Conservation (phyloP, 1,140 invertebrate genomes). For the Drosophila novamexicana region DNA sequence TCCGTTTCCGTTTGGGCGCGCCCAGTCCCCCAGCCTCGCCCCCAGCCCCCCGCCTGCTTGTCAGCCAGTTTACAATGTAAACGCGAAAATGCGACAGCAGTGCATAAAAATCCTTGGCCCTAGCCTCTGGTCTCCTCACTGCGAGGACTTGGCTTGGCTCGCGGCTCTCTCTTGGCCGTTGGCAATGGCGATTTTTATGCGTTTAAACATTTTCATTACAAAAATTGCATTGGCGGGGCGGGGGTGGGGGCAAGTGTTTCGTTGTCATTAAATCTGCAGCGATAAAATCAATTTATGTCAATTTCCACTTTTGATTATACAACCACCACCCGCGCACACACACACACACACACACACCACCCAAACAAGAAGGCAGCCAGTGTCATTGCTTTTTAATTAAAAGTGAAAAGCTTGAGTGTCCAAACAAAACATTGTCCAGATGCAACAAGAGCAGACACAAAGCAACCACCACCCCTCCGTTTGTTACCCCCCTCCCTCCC, state of each 20-base stretch:
- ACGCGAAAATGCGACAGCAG: conserved; percentile 80
- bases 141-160: background rate
- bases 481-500: background rate
- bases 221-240: conserved; percentile 71
- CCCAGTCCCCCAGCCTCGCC: background rate
- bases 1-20: conserved; percentile 36
- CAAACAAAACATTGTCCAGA: conserved; percentile 64
- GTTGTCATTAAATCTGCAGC: conserved; percentile 79
- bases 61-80: conserved; percentile 83
- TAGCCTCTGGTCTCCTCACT: background rate
- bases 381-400: conserved; percentile 79
- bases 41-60: conserved; percentile 37
- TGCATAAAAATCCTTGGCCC: conserved; percentile 76
- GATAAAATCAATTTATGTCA: conserved; percentile 83
- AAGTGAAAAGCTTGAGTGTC: conserved; percentile 79
- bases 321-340: conserved; percentile 11
- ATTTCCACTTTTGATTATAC: conserved; percentile 72
- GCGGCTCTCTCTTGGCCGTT: conserved; percentile 21
- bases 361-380: conserved; percentile 26
- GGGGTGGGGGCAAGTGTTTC: conserved; percentile 52
- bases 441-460: conserved; percentile 37
- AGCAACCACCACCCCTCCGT: conserved; percentile 9
- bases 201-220: conserved; percentile 83
- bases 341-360: conserved; percentile 8
- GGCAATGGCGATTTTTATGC: conserved; percentile 76